Evolutionary conservation across 1,140 invertebrate species (phyloP), one percentile per base, ranked within the genome.

Genomic region (Bombyx mandarina): DNA sequence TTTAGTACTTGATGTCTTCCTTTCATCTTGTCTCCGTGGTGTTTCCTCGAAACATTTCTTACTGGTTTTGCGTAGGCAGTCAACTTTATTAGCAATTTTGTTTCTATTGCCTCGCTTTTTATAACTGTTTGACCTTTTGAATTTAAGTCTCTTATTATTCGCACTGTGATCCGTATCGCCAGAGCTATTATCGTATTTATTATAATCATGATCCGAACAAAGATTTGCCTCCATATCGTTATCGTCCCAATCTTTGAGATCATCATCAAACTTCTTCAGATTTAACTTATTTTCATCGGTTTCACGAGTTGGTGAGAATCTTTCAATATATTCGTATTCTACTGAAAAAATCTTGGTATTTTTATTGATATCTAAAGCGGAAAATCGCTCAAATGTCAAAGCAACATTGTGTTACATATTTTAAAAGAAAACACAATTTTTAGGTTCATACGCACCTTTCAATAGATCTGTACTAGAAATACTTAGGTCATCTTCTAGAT

Each of bases 241-340:
- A 9, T 69, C 60, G 12, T 49, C 54, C 26, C 26, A 35, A 35
- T 35, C 26, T 35, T 35, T 35, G 26, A 43, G 75, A 35, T 71
- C 74, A 77, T 6, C 62, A 65, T 54, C 69, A 63, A 35, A 62
- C 69, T 60, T 70, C 70, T 60, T 69, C 58, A 43, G 65, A 47
- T 43, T 56, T 62, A 22, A 55, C 57, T n/a, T 64, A 54, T 50
- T 57, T 47, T 49, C 3, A 43, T 49, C 47, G 43, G 8, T 8
- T 12, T 8, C 8, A 12, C 12, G 1, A 45, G 42, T n/a, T 5
- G 59, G 54, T 7, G 59, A 61, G 9, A 51, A 44, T 43, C 44
- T 49, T 44, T 56, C 45, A 12, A 45, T 10, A 22, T 22, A 57
- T 49, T 57, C 55, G 8, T 43, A 54, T 22, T 61, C 60, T 61